Evolutionary conservation across 2,797 vertebrate species (phyloP).

Genomic region (Propithecus deckenii): DNA sequence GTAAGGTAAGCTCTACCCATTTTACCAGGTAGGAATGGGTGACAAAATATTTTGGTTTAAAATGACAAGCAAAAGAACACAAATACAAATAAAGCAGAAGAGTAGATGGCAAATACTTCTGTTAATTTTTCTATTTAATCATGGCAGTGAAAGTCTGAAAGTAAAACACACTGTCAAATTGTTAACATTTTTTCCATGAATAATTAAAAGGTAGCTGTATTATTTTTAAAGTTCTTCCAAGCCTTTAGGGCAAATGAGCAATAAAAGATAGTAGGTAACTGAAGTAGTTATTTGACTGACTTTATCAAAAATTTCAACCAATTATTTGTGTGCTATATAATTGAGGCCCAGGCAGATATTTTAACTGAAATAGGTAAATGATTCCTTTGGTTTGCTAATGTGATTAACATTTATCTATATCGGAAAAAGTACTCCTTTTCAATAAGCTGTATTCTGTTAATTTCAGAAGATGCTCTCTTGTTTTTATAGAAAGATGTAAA

Average conservation of each 20-base stretch:
- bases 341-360: background rate
- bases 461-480: constrained; percentile 24
- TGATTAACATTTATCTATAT: constrained; percentile 27
- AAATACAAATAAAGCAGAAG: background rate
- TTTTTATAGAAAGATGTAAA: constrained; percentile 46
- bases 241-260: constrained; percentile 31
- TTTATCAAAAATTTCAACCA: constrained; percentile 36
- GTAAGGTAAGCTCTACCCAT: background rate
- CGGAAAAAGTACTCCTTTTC: background rate
- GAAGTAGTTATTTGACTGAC: constrained; percentile 34
- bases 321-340: background rate
- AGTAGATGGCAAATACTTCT: background rate
- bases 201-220: constrained; percentile 15
- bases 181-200: background rate
- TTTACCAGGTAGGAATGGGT: background rate
- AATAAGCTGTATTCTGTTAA: background rate
- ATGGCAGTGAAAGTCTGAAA: background rate
- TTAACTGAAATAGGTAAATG: constrained; percentile 7
- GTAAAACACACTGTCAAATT: constrained; percentile 27
- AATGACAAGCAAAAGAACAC: background rate
- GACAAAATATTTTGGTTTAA: constrained; percentile 44
- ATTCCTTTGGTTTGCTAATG: constrained; percentile 25
- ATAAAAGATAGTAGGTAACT: background rate
- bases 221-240: constrained; percentile 44
- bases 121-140: constrained; percentile 36